A percentile compares a stretch with the other conserved stretches of the same genome.
Evolutionary conservation across 2,113 vertebrate genomes (phyloP).

Genomic region (Chroicocephalus ridibundus): DNA sequence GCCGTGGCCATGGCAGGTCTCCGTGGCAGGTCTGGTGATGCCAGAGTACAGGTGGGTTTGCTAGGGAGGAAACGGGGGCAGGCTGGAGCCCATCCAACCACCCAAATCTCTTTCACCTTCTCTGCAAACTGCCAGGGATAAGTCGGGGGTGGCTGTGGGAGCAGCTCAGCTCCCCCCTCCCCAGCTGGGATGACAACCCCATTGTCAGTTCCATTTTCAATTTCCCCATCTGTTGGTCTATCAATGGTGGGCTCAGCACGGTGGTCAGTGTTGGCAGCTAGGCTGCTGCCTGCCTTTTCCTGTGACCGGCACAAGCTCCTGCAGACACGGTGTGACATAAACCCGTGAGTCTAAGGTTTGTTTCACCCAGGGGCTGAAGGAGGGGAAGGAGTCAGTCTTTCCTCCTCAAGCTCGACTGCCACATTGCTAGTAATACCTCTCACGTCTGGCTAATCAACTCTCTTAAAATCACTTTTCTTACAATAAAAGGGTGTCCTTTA

Average conservation of each 20-base stretch:
- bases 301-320: background rate
- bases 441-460: background rate
- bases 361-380: background rate
- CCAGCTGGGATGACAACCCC: accelerated
- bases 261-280: accelerated
- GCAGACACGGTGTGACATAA: background rate
- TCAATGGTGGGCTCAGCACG: background rate
- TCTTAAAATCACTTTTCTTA: background rate
- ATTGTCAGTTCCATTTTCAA: accelerated
- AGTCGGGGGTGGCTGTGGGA: background rate
- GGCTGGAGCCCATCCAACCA: background rate
- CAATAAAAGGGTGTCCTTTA: background rate
- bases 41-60: background rate
- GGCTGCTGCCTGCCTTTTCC: background rate
- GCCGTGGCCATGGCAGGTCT: background rate
- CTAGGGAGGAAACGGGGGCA: background rate
- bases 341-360: background rate
- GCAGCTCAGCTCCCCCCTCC: background rate
- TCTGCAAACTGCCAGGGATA: background rate
- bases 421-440: background rate
- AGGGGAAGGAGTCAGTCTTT: background rate
- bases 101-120: background rate
- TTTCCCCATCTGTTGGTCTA: background rate
- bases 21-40: accelerated
- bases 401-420: background rate